Percentiles rank a stretch among this genome's conserved stretches.
These are phyloP conservation scores for Margarornis squamiger DNA, from an alignment of 2,797 vertebrate genomes.

Conservation along the genomic window DNA sequence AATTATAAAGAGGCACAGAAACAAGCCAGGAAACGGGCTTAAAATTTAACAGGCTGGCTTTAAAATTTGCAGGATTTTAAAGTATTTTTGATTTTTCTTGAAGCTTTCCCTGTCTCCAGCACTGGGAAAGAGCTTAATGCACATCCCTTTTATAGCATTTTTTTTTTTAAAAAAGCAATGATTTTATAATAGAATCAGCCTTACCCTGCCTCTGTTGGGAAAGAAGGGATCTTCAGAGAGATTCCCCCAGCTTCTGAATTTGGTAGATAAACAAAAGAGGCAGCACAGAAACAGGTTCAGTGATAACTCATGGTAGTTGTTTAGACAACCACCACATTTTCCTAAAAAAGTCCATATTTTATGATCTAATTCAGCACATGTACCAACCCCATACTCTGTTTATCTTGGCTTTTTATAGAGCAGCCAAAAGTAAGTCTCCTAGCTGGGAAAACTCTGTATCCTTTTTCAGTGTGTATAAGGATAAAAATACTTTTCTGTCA, in stretches of 20 bases:
- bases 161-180: background rate
- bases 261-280: background rate
- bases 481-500: background rate
- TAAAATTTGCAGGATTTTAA: background rate
- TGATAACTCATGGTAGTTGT: background rate
- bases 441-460: background rate
- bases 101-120: background rate
- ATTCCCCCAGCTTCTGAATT: background rate
- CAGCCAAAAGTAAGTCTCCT: background rate
- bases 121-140: background rate
- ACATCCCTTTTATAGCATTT: background rate
- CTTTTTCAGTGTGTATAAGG: background rate
- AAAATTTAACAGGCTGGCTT: background rate
- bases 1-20: background rate
- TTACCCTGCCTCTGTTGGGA: background rate
- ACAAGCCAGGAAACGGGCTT: background rate
- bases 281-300: background rate
- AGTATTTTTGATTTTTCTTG: background rate
- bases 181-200: background rate
- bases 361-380: background rate
- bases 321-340: background rate
- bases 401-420: background rate
- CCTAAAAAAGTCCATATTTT: accelerated
- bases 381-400: background rate
- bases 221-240: background rate